phyloP scores from a whole-genome alignment of 2,797 vertebrate species.

The Squalus acanthias region DNA sequence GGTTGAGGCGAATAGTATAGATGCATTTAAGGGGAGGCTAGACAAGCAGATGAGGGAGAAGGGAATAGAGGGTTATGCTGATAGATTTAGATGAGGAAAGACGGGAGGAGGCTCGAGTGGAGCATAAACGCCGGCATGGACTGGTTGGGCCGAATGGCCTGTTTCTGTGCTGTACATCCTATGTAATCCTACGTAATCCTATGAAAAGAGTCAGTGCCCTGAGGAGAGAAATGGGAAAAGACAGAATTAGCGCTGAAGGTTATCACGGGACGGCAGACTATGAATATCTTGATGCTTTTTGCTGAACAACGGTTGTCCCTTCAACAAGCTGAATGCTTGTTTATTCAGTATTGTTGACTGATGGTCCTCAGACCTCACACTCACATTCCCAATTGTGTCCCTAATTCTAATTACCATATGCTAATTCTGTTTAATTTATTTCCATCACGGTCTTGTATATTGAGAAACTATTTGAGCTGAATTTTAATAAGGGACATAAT shows the following conservation, averaged over 20 bases:
- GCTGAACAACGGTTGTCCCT: neutral
- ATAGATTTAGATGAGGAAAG: too few species aligned
- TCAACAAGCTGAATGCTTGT: neutral
- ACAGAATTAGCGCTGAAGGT: neutral
- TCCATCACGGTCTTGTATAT: neutral
- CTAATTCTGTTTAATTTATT: conserved; percentile 11
- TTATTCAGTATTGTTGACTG: neutral
- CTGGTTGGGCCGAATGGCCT: too few species aligned
- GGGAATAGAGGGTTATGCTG: too few species aligned
- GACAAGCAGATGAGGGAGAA: too few species aligned
- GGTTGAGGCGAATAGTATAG: too few species aligned
- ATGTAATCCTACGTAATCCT: too few species aligned
- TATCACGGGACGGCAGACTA: neutral
- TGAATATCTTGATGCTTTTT: neutral
- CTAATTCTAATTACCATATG: neutral
- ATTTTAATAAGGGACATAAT: neutral
- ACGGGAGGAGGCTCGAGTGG: too few species aligned
- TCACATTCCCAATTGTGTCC: neutral
- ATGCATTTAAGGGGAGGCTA: too few species aligned
- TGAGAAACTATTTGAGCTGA: neutral
- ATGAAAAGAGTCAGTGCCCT: neutral
- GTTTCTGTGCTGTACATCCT: too few species aligned
- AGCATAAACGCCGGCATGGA: too few species aligned
- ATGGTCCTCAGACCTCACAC: neutral
- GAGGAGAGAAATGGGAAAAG: neutral